Conservation (phyloP, 2,113 vertebrate species). For the Nibea albiflora region DNA sequence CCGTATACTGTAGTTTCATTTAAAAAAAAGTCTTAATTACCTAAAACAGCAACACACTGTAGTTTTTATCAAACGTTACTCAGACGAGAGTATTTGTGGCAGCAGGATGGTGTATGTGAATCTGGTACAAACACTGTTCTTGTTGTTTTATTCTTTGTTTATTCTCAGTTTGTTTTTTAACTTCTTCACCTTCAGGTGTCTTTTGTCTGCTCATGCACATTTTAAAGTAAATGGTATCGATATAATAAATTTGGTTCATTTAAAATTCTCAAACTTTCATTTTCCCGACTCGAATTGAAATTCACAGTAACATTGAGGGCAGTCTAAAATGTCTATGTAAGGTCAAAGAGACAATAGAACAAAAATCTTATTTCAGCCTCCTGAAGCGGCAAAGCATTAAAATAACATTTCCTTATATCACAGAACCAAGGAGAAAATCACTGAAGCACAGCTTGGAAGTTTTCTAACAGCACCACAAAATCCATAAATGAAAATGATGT, state of each 20-base stretch:
- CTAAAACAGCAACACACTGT: not conserved
- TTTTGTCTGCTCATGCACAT: not conserved
- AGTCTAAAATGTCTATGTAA: not conserved
- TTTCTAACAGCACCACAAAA: not conserved
- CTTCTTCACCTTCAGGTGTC: not conserved
- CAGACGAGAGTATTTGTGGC: not conserved
- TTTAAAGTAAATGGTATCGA: not conserved
- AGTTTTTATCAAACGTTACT: not conserved
- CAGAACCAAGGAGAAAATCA: not conserved
- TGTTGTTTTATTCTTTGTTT: not conserved
- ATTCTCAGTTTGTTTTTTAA: not conserved
- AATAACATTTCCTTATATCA: not conserved
- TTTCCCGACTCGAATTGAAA: conserved; percentile 4
- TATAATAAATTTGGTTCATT: not conserved
- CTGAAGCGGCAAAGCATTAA: conserved; percentile 18
- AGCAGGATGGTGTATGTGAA: not conserved
- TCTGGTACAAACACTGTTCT: not conserved
- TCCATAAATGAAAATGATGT: not conserved
- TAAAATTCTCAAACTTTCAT: not conserved
- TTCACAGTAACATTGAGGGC: not conserved
- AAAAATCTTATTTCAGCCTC: conserved; percentile 8
- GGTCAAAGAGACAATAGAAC: conserved; percentile 6
- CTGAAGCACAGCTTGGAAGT: not conserved
- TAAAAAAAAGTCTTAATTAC: not conserved
- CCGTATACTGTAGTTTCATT: no score